These are phyloP conservation scores for Lucifuga dentata DNA, from an alignment of 2,113 vertebrate genomes.

Conservation along the genomic window DNA sequence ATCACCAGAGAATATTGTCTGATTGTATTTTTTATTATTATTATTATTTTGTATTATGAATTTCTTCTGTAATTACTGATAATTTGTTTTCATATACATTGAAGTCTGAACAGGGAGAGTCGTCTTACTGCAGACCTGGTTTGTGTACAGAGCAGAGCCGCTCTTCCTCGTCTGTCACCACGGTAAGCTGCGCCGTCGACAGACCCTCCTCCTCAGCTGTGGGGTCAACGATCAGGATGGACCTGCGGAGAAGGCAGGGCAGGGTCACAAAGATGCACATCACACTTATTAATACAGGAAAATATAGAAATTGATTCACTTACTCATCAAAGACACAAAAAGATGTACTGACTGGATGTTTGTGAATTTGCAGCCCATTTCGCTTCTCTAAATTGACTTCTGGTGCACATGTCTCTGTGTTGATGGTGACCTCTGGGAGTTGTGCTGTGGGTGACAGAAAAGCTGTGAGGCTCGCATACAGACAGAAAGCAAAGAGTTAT, in stretches of 20 bases:
- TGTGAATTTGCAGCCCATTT: conserved; percentile 85
- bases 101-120: neutral
- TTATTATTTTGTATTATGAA: too few relatives aligned
- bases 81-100: too few relatives aligned
- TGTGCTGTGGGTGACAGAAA: conserved; percentile 79
- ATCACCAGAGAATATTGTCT: too few relatives aligned
- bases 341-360: conserved; percentile 88
- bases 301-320: conserved; percentile 50
- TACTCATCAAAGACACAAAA: conserved; percentile 96
- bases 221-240: conserved; percentile 91
- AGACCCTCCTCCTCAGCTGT: conserved; percentile 93
- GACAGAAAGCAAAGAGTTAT: too few relatives aligned
- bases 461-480: neutral
- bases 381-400: conserved; percentile 89
- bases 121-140: conserved; percentile 83
- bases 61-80: too few relatives aligned
- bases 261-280: neutral
- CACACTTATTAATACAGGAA: too few relatives aligned
- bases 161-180: conserved; percentile 91
- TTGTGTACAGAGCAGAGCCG: conserved; percentile 91
- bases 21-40: too few relatives aligned
- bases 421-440: conserved; percentile 88
- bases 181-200: conserved; percentile 87
- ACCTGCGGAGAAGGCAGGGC: conserved; percentile 72
- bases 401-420: conserved; percentile 88